phyloP scores from a whole-genome alignment of 2,113 vertebrate genomes.

The Corythornis cristatus region DNA sequence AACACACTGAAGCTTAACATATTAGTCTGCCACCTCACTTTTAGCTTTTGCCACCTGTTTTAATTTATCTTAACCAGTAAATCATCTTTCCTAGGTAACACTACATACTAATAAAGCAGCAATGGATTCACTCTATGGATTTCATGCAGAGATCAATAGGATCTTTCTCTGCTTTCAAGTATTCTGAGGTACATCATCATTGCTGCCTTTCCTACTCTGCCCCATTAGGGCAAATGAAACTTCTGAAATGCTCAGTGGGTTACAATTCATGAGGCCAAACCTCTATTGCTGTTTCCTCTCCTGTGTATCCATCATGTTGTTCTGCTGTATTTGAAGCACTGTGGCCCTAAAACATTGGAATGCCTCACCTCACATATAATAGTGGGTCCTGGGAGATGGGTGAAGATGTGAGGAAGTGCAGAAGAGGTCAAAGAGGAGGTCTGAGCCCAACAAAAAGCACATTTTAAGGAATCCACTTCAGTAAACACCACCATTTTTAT shows the following conservation, averaged over 20 bases:
- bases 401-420: not conserved
- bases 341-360: not conserved
- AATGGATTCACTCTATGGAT: not conserved
- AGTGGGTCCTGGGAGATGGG: not conserved
- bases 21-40: not conserved
- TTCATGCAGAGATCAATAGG: not conserved
- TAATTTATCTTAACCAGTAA: not conserved
- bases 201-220: not conserved
- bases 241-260: not conserved
- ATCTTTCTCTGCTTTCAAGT: not conserved
- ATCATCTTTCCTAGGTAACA: not conserved
- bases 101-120: not conserved
- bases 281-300: not conserved
- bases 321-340: not conserved
- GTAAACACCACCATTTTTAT: not conserved
- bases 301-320: not conserved
- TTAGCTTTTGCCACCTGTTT: not conserved
- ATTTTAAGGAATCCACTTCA: not conserved
- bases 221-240: not conserved
- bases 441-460: not conserved
- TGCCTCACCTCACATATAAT: not conserved
- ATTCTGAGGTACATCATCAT: not conserved
- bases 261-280: not conserved
- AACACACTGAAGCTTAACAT: not conserved
- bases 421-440: not conserved